Evolutionary conservation across 2,113 vertebrate genomes (phyloP).

Genomic region (Elachura formosa): DNA sequence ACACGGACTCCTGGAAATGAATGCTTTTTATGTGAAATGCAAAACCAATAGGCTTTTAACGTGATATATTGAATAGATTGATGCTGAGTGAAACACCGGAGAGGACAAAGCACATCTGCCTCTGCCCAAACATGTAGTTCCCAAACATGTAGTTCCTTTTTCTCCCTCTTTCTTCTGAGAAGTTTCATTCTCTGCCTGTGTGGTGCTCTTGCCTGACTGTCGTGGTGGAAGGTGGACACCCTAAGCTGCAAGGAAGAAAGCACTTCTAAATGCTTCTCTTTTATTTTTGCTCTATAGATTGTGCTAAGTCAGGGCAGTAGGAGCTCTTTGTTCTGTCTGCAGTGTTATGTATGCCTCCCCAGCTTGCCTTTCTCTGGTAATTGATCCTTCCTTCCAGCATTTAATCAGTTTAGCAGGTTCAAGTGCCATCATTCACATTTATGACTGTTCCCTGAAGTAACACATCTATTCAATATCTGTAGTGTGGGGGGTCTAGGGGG

Average conservation of each 20-base stretch:
- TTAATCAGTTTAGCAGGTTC: conserved; percentile 25
- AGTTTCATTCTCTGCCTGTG: not conserved
- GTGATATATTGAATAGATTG: not conserved
- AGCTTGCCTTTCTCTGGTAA: not conserved
- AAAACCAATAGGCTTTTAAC: not conserved
- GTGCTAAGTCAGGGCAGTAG: not conserved
- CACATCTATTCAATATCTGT: not conserved
- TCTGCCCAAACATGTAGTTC: not conserved
- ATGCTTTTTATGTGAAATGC: not conserved
- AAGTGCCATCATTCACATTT: not conserved
- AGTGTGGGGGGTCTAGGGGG: not conserved
- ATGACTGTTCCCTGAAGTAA: not conserved
- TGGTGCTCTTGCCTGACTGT: not conserved
- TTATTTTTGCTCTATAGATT: not conserved
- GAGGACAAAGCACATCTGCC: not conserved
- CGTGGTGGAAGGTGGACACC: not conserved
- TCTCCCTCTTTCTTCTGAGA: not conserved
- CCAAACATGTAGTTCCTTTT: not conserved
- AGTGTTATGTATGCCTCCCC: not conserved
- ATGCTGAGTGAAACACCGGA: not conserved
- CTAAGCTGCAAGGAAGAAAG: not conserved
- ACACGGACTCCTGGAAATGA: not conserved
- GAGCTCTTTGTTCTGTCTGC: not conserved
- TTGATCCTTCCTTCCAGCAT: not conserved
- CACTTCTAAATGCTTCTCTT: not conserved